A percentile compares a stretch with the other conserved stretches of the same genome.
phyloP scores from a whole-genome alignment of 2,888 invertebrate species.

The Metellina segmentata region DNA sequence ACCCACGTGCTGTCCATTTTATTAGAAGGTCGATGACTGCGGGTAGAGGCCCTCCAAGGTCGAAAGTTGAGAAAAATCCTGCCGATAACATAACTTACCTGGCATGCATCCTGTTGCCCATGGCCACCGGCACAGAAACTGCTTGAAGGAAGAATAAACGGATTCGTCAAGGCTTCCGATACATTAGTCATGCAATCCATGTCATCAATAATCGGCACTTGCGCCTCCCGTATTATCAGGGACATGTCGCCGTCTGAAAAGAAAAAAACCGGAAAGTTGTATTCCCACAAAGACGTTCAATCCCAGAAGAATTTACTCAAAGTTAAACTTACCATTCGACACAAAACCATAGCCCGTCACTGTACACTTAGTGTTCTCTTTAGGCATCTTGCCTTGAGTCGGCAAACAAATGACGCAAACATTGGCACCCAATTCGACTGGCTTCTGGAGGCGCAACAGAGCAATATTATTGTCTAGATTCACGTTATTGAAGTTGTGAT shows the following conservation, averaged over 20 bases:
- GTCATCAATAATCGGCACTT: constrained; percentile 94
- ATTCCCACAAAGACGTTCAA: not conserved
- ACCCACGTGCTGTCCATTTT: too few relatives aligned
- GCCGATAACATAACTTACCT: constrained; percentile 84
- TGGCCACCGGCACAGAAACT: constrained; percentile 97
- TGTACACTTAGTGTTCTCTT: constrained; percentile 92
- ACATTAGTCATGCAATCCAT: constrained; percentile 96
- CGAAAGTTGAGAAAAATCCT: too few relatives aligned
- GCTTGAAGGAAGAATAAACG: constrained; percentile 92
- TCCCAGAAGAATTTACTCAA: too few relatives aligned
- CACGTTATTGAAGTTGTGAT: constrained; percentile 97
- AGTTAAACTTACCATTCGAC: constrained; percentile 22
- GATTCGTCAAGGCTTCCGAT: constrained; percentile 88
- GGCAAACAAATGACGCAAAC: constrained; percentile 88
- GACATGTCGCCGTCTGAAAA: constrained; percentile 92
- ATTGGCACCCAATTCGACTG: constrained; percentile 74
- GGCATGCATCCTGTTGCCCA: constrained; percentile 94
- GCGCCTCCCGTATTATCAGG: constrained; percentile 91
- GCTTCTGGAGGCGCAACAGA: constrained; percentile 85
- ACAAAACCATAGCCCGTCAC: constrained; percentile 93
- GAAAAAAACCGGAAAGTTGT: not conserved
- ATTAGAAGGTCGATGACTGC: too few relatives aligned
- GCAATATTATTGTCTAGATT: constrained; percentile 97
- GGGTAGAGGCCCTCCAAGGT: too few relatives aligned
- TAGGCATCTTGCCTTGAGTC: constrained; percentile 91